These are phyloP conservation scores for Contarinia nasturtii DNA, from an alignment of 1,140 invertebrate genomes.

Conservation along the genomic window DNA sequence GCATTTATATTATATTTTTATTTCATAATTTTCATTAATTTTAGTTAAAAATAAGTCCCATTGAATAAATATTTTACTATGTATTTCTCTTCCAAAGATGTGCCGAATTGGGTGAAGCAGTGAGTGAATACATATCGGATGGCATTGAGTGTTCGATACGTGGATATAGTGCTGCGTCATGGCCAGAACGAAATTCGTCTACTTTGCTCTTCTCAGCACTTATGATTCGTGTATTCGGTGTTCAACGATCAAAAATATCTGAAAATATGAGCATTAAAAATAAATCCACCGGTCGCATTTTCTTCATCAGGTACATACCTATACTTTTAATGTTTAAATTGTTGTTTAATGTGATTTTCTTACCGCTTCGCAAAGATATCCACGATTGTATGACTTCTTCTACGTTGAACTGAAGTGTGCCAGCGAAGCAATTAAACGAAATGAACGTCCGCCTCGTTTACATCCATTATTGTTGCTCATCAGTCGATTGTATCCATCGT, in stretches of 20 bases:
- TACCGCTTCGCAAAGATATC: constrained; percentile 32
- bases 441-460: constrained; percentile 28
- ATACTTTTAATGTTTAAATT: too few species aligned
- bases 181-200: constrained; percentile 73
- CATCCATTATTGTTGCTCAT: constrained; percentile 67
- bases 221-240: constrained; percentile 79
- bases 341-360: too few species aligned
- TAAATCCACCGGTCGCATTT: constrained; percentile 53
- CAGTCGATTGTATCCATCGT: constrained; percentile 54
- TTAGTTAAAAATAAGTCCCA: too few species aligned
- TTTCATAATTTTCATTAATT: too few species aligned
- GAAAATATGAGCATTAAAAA: constrained; percentile 57
- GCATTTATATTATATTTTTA: too few species aligned
- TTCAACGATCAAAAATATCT: constrained; percentile 51
- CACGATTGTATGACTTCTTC: constrained; percentile 58
- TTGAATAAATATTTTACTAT: too few species aligned
- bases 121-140: constrained; percentile 47
- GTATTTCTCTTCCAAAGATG: constrained; percentile 27
- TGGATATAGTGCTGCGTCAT: constrained; percentile 52
- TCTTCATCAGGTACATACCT: constrained; percentile 43
- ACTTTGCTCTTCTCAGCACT: constrained; percentile 69
- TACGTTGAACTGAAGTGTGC: constrained; percentile 25
- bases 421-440: not conserved
- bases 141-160: constrained; percentile 52
- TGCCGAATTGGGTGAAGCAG: constrained; percentile 48